Evolutionary conservation across 2,113 vertebrate species (phyloP).

Genomic region (Pavo muticus): DNA sequence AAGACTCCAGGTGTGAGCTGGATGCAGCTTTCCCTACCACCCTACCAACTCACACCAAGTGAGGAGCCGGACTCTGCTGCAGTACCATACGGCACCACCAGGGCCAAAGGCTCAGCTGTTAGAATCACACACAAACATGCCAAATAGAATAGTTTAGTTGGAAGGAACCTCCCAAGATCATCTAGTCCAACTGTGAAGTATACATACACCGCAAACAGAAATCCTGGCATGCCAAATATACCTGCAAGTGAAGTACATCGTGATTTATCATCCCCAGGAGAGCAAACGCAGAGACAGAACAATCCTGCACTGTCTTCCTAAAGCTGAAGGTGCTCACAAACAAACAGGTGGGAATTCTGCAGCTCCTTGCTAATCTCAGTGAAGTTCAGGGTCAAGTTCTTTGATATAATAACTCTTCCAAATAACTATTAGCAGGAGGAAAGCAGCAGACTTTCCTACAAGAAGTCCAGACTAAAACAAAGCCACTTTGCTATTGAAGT

Average conservation of each 20-base stretch:
- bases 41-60: not conserved
- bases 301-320: accelerated
- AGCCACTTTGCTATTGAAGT: not conserved
- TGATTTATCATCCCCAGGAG: not conserved
- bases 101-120: not conserved
- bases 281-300: not conserved
- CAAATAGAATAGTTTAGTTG: not conserved
- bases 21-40: not conserved
- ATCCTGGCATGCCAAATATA: not conserved
- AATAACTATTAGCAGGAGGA: not conserved
- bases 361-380: not conserved
- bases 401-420: not conserved
- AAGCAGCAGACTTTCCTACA: not conserved
- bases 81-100: not conserved
- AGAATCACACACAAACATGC: not conserved
- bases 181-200: not conserved
- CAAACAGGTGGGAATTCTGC: not conserved
- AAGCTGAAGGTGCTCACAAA: not conserved
- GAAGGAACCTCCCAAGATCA: not conserved
- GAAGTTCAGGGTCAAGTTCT: not conserved
- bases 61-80: not conserved
- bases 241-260: not conserved
- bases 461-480: not conserved
- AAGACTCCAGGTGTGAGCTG: not conserved
- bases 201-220: accelerated